Evolutionary conservation across 2,888 invertebrate genomes (phyloP), one percentile per base, ranked within the genome.

Genomic region (Amitus sp.): DNA sequence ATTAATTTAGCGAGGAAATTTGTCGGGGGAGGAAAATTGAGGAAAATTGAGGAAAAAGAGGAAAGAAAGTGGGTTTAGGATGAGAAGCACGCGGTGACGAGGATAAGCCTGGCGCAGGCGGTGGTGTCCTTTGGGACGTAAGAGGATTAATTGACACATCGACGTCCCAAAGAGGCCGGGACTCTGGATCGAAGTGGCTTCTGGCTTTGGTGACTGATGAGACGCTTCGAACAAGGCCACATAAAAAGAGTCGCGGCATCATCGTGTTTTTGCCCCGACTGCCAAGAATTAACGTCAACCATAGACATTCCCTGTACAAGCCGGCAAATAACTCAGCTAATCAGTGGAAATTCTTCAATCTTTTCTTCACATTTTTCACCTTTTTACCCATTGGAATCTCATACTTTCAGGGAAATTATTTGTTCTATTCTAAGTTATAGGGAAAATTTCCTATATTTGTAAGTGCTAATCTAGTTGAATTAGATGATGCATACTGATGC

Each of bases 121-220:
- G n/a, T n/a, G 45, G 43, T 43, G 62, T 73, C 78, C 73, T 75
- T 45, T 40, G 74, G 75, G 77, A 75, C 71, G 72, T 70, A 68
- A 39, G 51, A 69, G 79, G 76, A 80, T 80, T 82, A 81, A 80
- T 81, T 81, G 81, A 81, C 81, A 81, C 80, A 81, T 81, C 76
- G 80, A 76, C 75, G 78, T 75, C 74, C 69, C 62, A 61, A 62
- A 61, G 68, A 65, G 69, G 55, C 47, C 63, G 48, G 52, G 34
- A 51, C 33, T 37, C 47, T 48, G 49, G 65, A 63, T 61, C 66
- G 63, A 56, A 66, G 63, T n/a, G n/a, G n/a, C 62, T 62, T 59
- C 59, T 39, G 51, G 62, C 49, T 54, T 67, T 67, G 70, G 75
- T 80, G 82, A 81, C 80, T 80, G 81, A 82, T 82, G 80, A 81